These are phyloP conservation scores for Caenorhabditis imperialis DNA, from an alignment of 2,888 invertebrate species.

Conservation along the genomic window DNA sequence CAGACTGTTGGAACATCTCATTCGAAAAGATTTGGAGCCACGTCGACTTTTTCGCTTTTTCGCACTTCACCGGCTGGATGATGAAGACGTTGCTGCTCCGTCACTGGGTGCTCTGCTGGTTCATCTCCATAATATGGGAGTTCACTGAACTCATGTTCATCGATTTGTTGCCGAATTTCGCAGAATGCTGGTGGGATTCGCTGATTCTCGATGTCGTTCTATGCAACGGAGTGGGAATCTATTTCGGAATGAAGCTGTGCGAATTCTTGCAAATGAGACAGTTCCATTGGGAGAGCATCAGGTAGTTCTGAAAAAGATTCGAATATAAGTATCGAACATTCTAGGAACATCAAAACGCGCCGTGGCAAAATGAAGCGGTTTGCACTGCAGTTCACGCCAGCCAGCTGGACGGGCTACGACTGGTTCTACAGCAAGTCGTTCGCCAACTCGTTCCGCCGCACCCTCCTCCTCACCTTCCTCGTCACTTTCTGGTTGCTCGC, in stretches of 20 bases:
- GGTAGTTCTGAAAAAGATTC: conserved; percentile 80
- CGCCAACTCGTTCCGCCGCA: conserved; percentile 26
- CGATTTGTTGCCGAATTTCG: conserved; percentile 76
- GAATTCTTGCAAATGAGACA: conserved; percentile 95
- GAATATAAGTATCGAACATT: conserved; percentile 11
- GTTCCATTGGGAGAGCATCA: conserved; percentile 98
- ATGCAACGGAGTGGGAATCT: conserved; percentile 97
- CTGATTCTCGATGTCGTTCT: conserved; percentile 92
- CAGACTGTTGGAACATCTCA: conserved; percentile 94
- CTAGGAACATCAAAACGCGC: conserved; percentile 93
- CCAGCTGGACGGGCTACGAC: conserved; percentile 87
- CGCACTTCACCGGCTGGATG: conserved; percentile 96
- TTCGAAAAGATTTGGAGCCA: conserved; percentile 91
- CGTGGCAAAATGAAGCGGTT: conserved; percentile 96
- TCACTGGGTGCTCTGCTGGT: conserved; percentile 96
- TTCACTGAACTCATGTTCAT: conserved; percentile 85
- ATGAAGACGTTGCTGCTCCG: conserved; percentile 91
- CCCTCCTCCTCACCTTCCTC: conserved; percentile 33
- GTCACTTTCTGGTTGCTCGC: conserved; percentile 81
- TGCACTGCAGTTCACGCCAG: conserved; percentile 97
- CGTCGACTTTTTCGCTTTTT: conserved; percentile 95
- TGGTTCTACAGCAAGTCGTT: conserved; percentile 46
- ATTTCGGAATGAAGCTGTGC: conserved; percentile 94
- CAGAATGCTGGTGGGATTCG: conserved; percentile 97
- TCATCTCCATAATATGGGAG: conserved; percentile 99